Base-by-base conservation (phyloP, 2,888 invertebrate genomes). In the Cerastis leucographa region DNA sequence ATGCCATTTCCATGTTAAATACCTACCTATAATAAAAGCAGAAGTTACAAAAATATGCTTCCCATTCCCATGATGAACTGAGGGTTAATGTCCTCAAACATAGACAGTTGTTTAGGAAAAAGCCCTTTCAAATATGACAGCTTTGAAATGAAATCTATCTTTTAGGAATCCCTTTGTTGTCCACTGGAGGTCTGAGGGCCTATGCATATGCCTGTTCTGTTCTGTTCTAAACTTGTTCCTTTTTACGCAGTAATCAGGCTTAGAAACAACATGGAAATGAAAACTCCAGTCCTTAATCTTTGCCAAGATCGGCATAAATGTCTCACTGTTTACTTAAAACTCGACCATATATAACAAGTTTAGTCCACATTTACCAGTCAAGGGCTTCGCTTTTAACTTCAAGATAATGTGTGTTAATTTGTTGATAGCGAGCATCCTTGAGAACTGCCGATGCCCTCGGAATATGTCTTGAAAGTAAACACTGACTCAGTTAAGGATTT, bases 371-470 rank as follows among this genome's bases (percentile, higher is more conserved):
- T 79, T 71, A 78, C 71, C 88, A 74, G 88, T 89, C 92, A 91
- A 92, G 93, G 93, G 81, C 91, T 89, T 76, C 49, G 89, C 88
- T 90, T 92, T 92, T 89, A 88, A 84, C 76, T 74, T 76, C 49
- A 69, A 85, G 89, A 88, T 92, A 91, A 92, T 91, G 83, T 83
- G 90, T 89, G 91, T 84, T 92, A 92, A 92, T 92, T 90, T 89
- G 87, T 77, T 80, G 90, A 91, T 90, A 90, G 85, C 85, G 86
- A 81, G 81, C 78, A 85, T 89, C 90, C 90, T 89, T 86, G 86
- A 71, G 61, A 62, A 40, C 65, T 78, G 78, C 17, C 81, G 83
- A 83, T 83, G 81, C 66, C 79, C 83, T 83, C 81, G 4, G 74
- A 54, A 65, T 65, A 68, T 67, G 78, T 25, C 56, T 74, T 17